Evolutionary conservation across 2,113 vertebrate genomes (phyloP).

Genomic region (Chaetodon trifascialis): DNA sequence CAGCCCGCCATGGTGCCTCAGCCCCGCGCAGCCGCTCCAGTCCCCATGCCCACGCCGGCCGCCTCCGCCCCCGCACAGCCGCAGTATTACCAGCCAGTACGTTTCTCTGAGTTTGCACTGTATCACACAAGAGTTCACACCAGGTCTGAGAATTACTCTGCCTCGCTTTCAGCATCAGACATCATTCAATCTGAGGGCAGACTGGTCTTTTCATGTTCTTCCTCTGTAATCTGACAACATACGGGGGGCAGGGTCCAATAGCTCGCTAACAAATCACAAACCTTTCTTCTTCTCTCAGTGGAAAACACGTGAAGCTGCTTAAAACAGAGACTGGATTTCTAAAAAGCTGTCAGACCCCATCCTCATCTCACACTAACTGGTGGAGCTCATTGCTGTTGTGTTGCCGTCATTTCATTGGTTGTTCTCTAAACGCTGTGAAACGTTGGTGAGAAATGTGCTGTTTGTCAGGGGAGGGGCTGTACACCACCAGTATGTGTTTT

Average conservation of each 20-base stretch:
- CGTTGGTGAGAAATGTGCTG: not conserved
- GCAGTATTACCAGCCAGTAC: slow-evolving; percentile 84
- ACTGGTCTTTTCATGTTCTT: slow-evolving; percentile 1
- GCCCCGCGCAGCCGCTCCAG: slow-evolving; percentile 36
- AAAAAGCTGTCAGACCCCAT: not conserved
- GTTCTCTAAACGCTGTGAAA: not conserved
- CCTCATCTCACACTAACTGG: not conserved
- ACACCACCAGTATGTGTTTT: not conserved
- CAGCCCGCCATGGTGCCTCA: slow-evolving; percentile 63
- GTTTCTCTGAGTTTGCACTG: not conserved
- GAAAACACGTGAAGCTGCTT: too few relatives aligned
- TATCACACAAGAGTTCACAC: not conserved
- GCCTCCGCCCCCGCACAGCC: slow-evolving; percentile 50
- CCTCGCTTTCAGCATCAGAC: not conserved
- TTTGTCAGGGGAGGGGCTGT: not conserved
- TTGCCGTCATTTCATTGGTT: slow-evolving; percentile 14
- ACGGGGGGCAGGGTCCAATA: not conserved
- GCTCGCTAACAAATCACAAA: not conserved
- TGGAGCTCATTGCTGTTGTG: slow-evolving; percentile 11
- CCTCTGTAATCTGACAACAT: not conserved
- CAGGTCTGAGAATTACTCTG: not conserved
- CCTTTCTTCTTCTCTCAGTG: too few relatives aligned
- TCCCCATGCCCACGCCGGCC: slow-evolving; percentile 37
- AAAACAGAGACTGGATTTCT: not conserved
- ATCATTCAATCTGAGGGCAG: not conserved